Conservation (phyloP, 2,888 invertebrate species). For the Laspeyria flexula region DNA sequence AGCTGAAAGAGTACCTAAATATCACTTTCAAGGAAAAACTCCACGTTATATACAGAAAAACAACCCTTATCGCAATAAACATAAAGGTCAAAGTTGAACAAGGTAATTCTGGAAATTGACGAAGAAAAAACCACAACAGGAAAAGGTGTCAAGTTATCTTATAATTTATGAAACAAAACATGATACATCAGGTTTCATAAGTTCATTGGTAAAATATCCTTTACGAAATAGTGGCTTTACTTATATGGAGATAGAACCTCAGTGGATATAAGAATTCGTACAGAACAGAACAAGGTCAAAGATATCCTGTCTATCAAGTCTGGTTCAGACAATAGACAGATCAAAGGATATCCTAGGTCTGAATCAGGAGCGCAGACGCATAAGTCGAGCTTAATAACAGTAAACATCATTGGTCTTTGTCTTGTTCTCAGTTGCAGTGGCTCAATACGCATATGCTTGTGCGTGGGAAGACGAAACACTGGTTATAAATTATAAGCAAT, state of each 20-base stretch:
- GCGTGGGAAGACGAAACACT: slow-evolving; percentile 56
- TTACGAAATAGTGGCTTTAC: not conserved
- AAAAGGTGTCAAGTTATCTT: slow-evolving; percentile 15
- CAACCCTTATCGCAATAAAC: slow-evolving; percentile 2
- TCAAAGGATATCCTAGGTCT: slow-evolving; percentile 16
- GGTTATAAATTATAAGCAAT: slow-evolving; percentile 53
- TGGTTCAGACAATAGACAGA: slow-evolving; percentile 28
- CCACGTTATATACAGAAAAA: not conserved
- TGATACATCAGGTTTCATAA: not conserved
- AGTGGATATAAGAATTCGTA: not conserved
- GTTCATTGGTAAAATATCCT: not conserved
- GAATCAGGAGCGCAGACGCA: slow-evolving; percentile 8
- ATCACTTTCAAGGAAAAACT: not conserved
- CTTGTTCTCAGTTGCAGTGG: slow-evolving; percentile 6
- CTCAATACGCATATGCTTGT: slow-evolving; percentile 34
- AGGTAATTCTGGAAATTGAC: slow-evolving; percentile 8
- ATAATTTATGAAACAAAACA: slow-evolving; percentile 10
- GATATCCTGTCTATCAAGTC: not conserved
- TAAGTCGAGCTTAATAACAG: slow-evolving; percentile 14
- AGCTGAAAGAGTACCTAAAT: not conserved
- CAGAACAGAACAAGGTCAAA: not conserved
- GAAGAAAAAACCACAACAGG: slow-evolving; percentile 22
- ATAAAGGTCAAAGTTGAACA: slow-evolving; percentile 22
- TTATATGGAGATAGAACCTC: not conserved
- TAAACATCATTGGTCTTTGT: slow-evolving; percentile 34